Base-by-base conservation (phyloP, 2,113 vertebrate species). In the Oreotrochilus melanogaster region DNA sequence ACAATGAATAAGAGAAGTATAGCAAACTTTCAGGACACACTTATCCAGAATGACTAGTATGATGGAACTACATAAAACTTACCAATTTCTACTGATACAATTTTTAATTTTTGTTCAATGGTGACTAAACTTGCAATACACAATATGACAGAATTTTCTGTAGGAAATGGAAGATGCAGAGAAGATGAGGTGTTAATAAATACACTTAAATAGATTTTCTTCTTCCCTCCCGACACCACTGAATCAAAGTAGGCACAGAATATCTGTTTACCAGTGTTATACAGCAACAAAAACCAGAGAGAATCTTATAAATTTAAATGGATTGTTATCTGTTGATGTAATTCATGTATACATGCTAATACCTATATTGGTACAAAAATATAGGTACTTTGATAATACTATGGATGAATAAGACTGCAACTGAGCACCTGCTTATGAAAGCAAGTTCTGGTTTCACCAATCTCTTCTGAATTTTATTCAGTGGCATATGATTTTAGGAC, bases 61-160 rank as follows among this genome's bases (percentile, higher is more conserved):
- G 21, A 47, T 39, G 37, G 72, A 81, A 62, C 4, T 31, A 8
- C 19, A 57, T 35, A 22, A 62, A 80, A 73, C 10, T 16, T 54
- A 31, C 0, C 2, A 53, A 31, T 53, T 58, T 57, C 16, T 67
- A 9, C 13, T n/a, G 22, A 3, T 11, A 7, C 2, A 1, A 4
- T 18, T 69, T n/a, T 58, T 39, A 47, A 47, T 47, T 57, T 21
- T 28, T 39, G 8, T 31, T 75, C n/a, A 62, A 18, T 1, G 2
- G 5, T n/a, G 4, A 6, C 9, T 35, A 66, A 80, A 23, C 21
- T 65, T 83, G 39, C 11, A 30, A 9, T 42, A 27, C 3, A 53
- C 3, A 39, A 8, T 11, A 23, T 18, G 28, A 27, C 6, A 88
- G 23, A 62, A 53, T 62, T 62, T 50, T 69, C 70, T 61, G 47